Evolutionary conservation across 2,113 vertebrate species (phyloP).

Genomic region (Clarias macrocephalus): DNA sequence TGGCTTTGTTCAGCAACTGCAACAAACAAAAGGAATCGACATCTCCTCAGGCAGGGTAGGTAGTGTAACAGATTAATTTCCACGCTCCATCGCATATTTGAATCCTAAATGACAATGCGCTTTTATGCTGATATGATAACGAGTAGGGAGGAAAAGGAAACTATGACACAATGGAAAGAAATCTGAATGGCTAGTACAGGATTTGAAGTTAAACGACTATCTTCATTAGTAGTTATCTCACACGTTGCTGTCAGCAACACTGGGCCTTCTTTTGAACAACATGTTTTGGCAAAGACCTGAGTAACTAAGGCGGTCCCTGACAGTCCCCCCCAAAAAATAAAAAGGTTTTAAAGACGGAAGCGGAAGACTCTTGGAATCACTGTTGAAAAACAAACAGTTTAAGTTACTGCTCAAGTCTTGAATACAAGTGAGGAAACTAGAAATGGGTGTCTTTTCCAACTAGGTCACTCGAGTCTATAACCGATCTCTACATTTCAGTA

Average conservation of each 20-base stretch:
- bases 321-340: neutral
- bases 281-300: conserved; percentile 67
- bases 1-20: conserved; percentile 65
- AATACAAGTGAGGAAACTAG: conserved; percentile 19
- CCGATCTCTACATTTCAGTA: neutral
- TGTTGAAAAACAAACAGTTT: conserved; percentile 27
- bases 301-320: conserved; percentile 69
- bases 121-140: neutral
- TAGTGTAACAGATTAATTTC: conserved; percentile 4
- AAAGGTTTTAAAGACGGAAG: conserved; percentile 16
- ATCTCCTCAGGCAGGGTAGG: neutral
- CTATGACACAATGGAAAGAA: neutral
- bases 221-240: conserved; percentile 50
- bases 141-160: neutral
- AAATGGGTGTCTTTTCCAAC: conserved; percentile 32
- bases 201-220: neutral
- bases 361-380: conserved; percentile 21
- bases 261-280: conserved; percentile 54
- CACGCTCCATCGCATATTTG: neutral
- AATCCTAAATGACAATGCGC: neutral
- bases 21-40: conserved; percentile 50
- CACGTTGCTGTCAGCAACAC: conserved; percentile 11
- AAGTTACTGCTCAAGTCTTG: neutral
- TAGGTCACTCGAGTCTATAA: conserved; percentile 29
- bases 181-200: neutral